A percentile compares a stretch with the other conserved stretches of the same genome.
These are phyloP conservation scores for Enteromius trimaculatus DNA, from an alignment of 2,797 vertebrate species.

Conservation along the genomic window DNA sequence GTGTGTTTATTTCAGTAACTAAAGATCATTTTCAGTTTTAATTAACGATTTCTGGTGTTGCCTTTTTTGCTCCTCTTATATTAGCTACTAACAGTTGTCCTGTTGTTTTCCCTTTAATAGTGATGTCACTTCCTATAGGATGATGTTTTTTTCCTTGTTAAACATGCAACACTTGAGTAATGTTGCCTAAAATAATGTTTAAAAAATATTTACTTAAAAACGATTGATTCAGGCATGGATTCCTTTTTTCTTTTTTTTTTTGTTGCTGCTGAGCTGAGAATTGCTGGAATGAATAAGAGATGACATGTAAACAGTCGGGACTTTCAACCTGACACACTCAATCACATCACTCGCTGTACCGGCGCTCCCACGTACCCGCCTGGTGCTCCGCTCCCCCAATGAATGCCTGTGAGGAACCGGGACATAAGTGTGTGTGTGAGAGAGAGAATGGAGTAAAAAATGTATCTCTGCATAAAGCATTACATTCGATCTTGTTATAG, in stretches of 20 bases:
- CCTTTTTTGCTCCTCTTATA: not conserved
- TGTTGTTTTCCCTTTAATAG: not conserved
- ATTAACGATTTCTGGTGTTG: not conserved
- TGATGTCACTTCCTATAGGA: not conserved
- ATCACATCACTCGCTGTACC: conserved; percentile 78
- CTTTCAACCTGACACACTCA: conserved; percentile 79
- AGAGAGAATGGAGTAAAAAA: not conserved
- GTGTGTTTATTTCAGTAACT: not conserved
- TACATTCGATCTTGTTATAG: conserved; percentile 7
- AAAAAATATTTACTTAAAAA: not conserved
- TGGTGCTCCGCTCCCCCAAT: conserved; percentile 21
- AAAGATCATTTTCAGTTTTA: not conserved
- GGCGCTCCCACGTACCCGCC: conserved; percentile 51
- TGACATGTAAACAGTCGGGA: conserved; percentile 83
- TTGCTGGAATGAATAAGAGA: conserved; percentile 81
- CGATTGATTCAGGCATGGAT: conserved; percentile 57
- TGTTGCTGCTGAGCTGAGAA: conserved; percentile 73
- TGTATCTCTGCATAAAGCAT: conserved; percentile 30
- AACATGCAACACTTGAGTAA: not conserved
- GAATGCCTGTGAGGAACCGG: conserved; percentile 34
- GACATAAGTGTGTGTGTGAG: not conserved
- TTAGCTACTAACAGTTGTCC: not conserved
- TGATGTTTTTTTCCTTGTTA: not conserved
- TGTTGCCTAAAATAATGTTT: not conserved
- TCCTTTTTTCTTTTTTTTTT: conserved; percentile 73